Evolutionary conservation across 2,797 vertebrate genomes (phyloP).

Genomic region (Erpetoichthys calabaricus): DNA sequence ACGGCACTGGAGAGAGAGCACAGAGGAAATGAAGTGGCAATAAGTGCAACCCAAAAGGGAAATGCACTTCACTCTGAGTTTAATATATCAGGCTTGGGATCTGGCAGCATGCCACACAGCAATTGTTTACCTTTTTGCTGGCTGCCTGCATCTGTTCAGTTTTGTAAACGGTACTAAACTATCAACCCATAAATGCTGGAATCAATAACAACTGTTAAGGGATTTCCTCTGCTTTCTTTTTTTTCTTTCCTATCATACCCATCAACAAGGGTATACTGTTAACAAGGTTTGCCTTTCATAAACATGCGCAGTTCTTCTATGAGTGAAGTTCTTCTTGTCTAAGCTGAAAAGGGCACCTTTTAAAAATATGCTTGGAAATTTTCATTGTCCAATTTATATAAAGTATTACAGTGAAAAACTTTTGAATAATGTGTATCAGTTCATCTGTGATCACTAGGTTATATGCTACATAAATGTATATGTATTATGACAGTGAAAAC

Average conservation of each 20-base stretch:
- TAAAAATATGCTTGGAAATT: too few species aligned
- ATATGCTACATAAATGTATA: too few species aligned
- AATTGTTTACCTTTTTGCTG: conserved; percentile 99
- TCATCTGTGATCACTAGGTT: too few species aligned
- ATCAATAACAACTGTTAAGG: conserved; percentile 97
- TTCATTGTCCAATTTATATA: too few species aligned
- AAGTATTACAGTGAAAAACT: too few species aligned
- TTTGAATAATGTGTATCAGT: too few species aligned
- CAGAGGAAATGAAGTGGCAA: conserved; percentile 95
- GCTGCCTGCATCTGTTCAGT: conserved; percentile 96
- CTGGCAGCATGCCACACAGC: conserved; percentile 90
- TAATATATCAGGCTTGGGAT: conserved; percentile 86
- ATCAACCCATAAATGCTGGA: conserved; percentile 80
- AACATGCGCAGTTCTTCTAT: conserved; percentile 27
- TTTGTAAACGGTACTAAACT: conserved; percentile 97
- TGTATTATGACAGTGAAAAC: too few species aligned
- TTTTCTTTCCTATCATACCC: conserved; percentile 35
- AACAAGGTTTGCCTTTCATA: conserved; percentile 56
- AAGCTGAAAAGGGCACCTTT: too few species aligned
- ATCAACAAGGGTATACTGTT: conserved; percentile 48
- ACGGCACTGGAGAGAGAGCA: conserved; percentile 42
- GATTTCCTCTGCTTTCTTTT: conserved; percentile 65
- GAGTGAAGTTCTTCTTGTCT: too few species aligned
- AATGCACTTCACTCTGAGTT: conserved; percentile 91
- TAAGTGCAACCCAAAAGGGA: conserved; percentile 94